Conservation (phyloP, 2,113 vertebrate genomes). For the Naja naja region DNA sequence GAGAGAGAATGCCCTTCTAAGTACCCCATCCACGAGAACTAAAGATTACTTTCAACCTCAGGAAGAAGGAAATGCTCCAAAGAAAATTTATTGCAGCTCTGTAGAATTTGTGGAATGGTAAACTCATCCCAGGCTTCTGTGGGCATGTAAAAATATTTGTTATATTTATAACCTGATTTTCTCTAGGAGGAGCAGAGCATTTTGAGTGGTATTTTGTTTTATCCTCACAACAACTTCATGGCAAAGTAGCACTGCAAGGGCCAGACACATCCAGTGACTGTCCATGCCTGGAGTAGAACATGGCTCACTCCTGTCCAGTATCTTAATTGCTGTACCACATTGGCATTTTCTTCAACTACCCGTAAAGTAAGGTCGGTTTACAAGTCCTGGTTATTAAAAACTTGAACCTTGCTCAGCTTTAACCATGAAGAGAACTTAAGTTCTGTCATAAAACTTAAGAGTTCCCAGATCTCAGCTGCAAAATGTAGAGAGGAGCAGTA, state of each 20-base stretch:
- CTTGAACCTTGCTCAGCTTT: neutral
- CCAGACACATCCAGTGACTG: neutral
- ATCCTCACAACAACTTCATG: neutral
- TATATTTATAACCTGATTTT: neutral
- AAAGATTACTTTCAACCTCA: neutral
- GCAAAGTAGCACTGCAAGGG: neutral
- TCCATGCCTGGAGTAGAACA: neutral
- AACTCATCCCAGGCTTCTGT: neutral
- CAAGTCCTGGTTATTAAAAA: neutral
- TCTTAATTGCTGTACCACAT: neutral
- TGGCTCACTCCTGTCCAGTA: neutral
- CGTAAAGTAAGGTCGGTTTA: neutral
- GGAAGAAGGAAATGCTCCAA: neutral
- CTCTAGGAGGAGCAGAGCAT: neutral
- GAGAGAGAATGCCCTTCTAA: neutral
- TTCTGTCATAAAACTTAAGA: neutral
- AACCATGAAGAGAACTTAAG: neutral
- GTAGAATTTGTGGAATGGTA: neutral
- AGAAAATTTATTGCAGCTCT: neutral
- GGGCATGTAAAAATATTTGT: neutral
- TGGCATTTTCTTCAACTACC: neutral
- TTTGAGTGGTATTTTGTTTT: neutral
- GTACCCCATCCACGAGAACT: neutral
- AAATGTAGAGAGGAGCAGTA: neutral
- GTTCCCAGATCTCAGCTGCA: neutral